These are phyloP conservation scores for Siphamia tubifer DNA, from an alignment of 2,113 vertebrate genomes.

Conservation along the genomic window DNA sequence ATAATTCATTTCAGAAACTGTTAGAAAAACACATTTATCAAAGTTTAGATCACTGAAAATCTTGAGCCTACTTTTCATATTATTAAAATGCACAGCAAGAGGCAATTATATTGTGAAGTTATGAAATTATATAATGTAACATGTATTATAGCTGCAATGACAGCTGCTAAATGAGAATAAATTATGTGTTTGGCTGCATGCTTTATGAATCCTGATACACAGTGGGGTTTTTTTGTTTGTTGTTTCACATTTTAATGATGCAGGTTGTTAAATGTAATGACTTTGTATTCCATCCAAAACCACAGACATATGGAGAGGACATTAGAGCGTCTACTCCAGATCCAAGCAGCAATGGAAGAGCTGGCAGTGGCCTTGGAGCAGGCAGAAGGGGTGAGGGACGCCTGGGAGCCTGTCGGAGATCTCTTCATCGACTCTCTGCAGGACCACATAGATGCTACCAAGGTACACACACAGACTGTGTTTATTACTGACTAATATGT, in stretches of 20 bases:
- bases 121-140: not conserved
- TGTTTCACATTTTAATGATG: not conserved
- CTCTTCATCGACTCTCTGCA: slow-evolving; percentile 97
- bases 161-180: slow-evolving; percentile 8
- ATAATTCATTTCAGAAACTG: slow-evolving; percentile 28
- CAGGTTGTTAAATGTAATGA: not conserved
- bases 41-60: not conserved
- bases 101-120: not conserved
- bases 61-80: not conserved
- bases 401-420: slow-evolving; percentile 97
- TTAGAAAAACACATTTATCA: slow-evolving; percentile 32
- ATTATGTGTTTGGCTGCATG: slow-evolving; percentile 1
- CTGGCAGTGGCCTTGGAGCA: slow-evolving; percentile 86
- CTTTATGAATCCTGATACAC: not conserved
- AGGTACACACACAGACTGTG: slow-evolving; percentile 81
- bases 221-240: not conserved
- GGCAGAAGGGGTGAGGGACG: slow-evolving; percentile 88
- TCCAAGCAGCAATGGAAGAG: slow-evolving; percentile 92
- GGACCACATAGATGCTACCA: slow-evolving; percentile 93
- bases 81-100: not conserved
- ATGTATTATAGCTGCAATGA: not conserved
- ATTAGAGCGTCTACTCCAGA: slow-evolving; percentile 91
- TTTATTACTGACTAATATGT: no score
- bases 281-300: not conserved
- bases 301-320: slow-evolving; percentile 90